Percentiles rank a stretch among this genome's conserved stretches.
These are phyloP conservation scores for Odocoileus virginianus DNA, from an alignment of 2,113 vertebrate genomes.

Conservation along the genomic window DNA sequence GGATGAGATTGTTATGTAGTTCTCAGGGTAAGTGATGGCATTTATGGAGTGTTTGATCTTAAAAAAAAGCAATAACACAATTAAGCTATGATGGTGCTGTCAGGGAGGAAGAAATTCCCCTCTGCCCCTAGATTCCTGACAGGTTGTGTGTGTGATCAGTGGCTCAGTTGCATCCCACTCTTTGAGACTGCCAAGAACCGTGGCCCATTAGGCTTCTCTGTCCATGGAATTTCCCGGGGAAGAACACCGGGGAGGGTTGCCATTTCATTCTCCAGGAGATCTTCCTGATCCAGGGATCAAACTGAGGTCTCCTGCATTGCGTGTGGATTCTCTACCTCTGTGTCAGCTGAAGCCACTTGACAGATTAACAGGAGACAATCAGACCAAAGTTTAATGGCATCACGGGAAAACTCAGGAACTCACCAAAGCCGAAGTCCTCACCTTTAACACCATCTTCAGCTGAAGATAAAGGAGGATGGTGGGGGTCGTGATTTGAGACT, in stretches of 20 bases:
- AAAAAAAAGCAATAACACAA: not conserved
- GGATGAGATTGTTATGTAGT: not conserved
- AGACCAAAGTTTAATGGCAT: not conserved
- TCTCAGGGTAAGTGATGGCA: not conserved
- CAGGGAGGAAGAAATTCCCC: not conserved
- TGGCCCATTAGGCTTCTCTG: not conserved
- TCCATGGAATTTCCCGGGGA: not conserved
- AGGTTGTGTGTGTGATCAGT: not conserved
- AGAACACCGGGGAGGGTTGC: not conserved
- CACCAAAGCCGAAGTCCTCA: not conserved
- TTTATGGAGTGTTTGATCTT: not conserved
- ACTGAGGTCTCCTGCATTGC: not conserved
- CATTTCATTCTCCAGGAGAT: not conserved
- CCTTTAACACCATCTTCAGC: not conserved
- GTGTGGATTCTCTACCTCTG: not conserved
- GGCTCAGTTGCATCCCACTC: not conserved
- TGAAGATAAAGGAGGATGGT: not conserved
- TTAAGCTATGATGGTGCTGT: not conserved
- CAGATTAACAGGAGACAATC: not conserved
- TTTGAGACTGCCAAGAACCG: accelerated
- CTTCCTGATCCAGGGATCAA: not conserved
- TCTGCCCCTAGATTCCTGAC: not conserved
- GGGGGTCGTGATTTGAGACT: not conserved
- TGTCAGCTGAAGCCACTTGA: not conserved
- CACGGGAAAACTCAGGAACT: not conserved